Conservation (phyloP, 2,797 vertebrate species). For the Cirrhinus mrigala region DNA sequence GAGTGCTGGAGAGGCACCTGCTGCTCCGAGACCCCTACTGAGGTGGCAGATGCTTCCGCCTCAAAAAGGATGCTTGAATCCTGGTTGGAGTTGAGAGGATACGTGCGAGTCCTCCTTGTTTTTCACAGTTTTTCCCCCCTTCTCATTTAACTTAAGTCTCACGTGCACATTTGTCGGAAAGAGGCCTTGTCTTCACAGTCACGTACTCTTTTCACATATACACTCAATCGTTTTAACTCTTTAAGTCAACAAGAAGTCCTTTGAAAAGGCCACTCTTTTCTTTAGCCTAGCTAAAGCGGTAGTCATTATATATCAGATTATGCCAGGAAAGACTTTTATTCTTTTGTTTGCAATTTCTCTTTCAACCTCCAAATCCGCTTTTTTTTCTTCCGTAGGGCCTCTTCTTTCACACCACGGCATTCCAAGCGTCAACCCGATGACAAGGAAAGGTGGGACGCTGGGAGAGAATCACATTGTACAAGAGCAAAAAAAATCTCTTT, state of each 20-base stretch:
- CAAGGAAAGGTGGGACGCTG: slow-evolving; percentile 57
- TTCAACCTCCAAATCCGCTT: slow-evolving; percentile 41
- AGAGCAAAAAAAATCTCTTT: slow-evolving; percentile 28
- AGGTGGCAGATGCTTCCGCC: slow-evolving; percentile 72
- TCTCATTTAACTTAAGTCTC: neutral
- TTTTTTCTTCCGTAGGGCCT: slow-evolving; percentile 28
- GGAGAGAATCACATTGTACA: slow-evolving; percentile 23
- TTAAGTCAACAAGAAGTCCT: slow-evolving; percentile 42
- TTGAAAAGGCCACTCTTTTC: slow-evolving; percentile 23
- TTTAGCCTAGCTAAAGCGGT: slow-evolving; percentile 62
- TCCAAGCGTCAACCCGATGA: slow-evolving; percentile 77
- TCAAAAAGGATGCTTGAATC: slow-evolving; percentile 51
- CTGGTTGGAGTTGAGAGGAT: slow-evolving; percentile 33
- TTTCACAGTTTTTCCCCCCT: neutral
- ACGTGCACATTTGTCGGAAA: neutral
- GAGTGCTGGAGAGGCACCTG: slow-evolving; percentile 68
- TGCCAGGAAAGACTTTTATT: slow-evolving; percentile 66
- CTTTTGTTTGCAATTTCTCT: slow-evolving; percentile 69
- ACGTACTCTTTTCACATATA: neutral
- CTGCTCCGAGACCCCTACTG: slow-evolving; percentile 62
- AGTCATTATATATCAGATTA: slow-evolving; percentile 69
- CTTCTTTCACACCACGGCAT: slow-evolving; percentile 71
- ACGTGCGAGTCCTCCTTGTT: slow-evolving; percentile 37
- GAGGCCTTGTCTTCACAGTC: neutral
- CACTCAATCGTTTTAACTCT: slow-evolving; percentile 27